These are phyloP conservation scores for Enchytraeus crypticus DNA, from an alignment of 2,888 invertebrate genomes.

Conservation along the genomic window DNA sequence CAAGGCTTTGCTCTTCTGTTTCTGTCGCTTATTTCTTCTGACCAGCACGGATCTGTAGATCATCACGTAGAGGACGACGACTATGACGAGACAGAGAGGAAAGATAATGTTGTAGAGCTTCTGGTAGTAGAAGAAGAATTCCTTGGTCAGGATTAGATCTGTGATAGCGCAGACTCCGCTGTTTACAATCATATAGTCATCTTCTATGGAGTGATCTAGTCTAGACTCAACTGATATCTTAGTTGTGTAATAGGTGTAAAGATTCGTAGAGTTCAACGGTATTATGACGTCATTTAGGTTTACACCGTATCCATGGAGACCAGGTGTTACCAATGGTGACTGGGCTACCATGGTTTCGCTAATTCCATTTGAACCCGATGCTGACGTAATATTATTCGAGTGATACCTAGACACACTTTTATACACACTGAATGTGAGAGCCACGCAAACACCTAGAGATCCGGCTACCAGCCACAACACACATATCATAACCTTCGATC, in stretches of 20 bases:
- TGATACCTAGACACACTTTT: background rate
- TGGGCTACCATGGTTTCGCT: too few relatives aligned
- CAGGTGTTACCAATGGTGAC: too few relatives aligned
- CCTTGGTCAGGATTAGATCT: slow-evolving; percentile 26
- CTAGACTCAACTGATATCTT: background rate
- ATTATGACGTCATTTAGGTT: too few relatives aligned
- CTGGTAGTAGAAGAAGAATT: slow-evolving; percentile 35
- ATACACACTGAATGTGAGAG: slow-evolving; percentile 31
- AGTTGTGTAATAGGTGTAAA: background rate
- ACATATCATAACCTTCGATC: slow-evolving; percentile 30
- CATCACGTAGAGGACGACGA: slow-evolving; percentile 40
- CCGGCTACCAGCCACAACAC: slow-evolving; percentile 32
- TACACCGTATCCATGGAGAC: too few relatives aligned
- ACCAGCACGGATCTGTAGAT: slow-evolving; percentile 40
- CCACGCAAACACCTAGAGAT: slow-evolving; percentile 33
- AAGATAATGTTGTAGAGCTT: slow-evolving; percentile 41
- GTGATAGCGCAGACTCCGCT: slow-evolving; percentile 32
- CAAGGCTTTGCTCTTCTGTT: slow-evolving; percentile 18
- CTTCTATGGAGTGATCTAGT: background rate
- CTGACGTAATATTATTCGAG: background rate
- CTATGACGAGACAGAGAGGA: slow-evolving; percentile 39
- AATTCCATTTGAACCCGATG: background rate
- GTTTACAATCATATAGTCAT: slow-evolving; percentile 2
- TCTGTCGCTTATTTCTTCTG: slow-evolving; percentile 13
- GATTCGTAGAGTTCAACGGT: background rate